Percentiles rank a stretch among this genome's conserved stretches.
Evolutionary conservation across 2,797 vertebrate species (phyloP).

Genomic region (Chrysocyon brachyurus): DNA sequence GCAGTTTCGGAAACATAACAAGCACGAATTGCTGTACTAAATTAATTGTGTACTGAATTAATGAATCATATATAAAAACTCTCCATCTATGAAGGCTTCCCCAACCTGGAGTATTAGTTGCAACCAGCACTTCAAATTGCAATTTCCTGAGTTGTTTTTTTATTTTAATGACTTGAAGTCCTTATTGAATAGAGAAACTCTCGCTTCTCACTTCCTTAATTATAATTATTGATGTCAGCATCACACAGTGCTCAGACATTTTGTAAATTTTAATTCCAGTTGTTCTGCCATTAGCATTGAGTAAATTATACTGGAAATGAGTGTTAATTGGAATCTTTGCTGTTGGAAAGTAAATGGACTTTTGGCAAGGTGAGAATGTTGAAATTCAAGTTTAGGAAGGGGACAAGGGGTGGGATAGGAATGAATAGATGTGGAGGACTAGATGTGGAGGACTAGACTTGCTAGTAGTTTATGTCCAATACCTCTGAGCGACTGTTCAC

Average conservation of each 20-base stretch:
- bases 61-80: background rate
- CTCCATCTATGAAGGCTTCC: background rate
- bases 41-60: background rate
- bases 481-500: background rate
- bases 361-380: background rate
- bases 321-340: background rate
- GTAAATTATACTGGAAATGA: background rate
- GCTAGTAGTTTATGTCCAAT: background rate
- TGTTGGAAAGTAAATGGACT: background rate
- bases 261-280: background rate
- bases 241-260: background rate
- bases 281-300: background rate
- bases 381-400: constrained; percentile 24
- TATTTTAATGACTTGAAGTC: constrained; percentile 13
- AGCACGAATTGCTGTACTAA: background rate
- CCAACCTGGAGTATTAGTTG: background rate
- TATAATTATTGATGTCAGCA: background rate
- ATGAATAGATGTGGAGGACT: background rate
- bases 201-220: background rate
- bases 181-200: constrained; percentile 1
- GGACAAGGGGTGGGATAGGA: background rate
- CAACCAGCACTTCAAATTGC: background rate
- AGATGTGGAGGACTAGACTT: too few species aligned
- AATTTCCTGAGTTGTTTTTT: constrained; percentile 34
- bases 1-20: background rate